Evolutionary conservation across 2,113 vertebrate species (phyloP).

Genomic region (Hydrolagus affinis): DNA sequence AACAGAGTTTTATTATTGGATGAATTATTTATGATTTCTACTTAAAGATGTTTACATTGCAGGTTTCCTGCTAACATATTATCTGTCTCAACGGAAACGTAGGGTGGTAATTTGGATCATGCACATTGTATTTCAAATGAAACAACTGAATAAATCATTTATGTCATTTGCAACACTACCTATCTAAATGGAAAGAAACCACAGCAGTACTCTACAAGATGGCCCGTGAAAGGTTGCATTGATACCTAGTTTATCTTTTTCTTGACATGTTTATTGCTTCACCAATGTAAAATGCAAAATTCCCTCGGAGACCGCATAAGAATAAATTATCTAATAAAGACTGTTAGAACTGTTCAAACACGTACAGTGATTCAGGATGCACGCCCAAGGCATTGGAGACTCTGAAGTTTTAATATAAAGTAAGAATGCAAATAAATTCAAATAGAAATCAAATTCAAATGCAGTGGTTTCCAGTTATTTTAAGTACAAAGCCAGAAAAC

Average conservation of each 20-base stretch:
- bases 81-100: not conserved
- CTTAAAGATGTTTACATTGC: not conserved
- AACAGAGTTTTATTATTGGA: not conserved
- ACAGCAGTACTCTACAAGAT: not conserved
- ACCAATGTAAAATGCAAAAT: slow-evolving; percentile 15
- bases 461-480: not conserved
- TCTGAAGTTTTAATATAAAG: not conserved
- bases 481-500: not conserved
- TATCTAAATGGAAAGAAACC: slow-evolving; percentile 27
- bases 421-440: not conserved
- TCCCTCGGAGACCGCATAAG: not conserved
- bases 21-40: not conserved
- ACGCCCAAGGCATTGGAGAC: not conserved
- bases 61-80: not conserved
- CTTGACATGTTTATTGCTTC: slow-evolving; percentile 5
- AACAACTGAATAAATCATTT: slow-evolving; percentile 18
- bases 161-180: slow-evolving; percentile 7
- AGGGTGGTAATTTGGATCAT: not conserved
- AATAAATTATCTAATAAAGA: not conserved
- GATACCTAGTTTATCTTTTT: slow-evolving; percentile 11
- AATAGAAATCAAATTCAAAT: not conserved
- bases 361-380: not conserved
- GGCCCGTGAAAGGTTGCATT: slow-evolving; percentile 1
- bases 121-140: slow-evolving; percentile 17
- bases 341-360: not conserved